Percentiles rank a stretch among this genome's conserved stretches.
phyloP scores from a whole-genome alignment of 2,888 invertebrate species.

The Odiellus spinosus region DNA sequence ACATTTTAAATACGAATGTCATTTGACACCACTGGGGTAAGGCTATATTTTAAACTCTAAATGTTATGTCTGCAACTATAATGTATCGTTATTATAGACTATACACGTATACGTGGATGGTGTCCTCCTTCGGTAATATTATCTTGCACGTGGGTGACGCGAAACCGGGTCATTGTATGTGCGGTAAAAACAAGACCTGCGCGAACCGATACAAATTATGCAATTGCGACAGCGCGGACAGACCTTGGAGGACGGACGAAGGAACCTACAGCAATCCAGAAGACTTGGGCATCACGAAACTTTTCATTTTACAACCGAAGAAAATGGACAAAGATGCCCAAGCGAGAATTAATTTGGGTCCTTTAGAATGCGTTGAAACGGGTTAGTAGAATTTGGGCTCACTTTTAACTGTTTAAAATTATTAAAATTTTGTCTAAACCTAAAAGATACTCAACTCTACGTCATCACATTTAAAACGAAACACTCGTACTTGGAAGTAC shows the following conservation, averaged over 20 bases:
- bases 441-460: slow-evolving; percentile 70
- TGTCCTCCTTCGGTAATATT: slow-evolving; percentile 16
- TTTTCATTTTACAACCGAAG: slow-evolving; percentile 75
- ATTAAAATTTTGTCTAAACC: slow-evolving; percentile 8
- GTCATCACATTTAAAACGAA: slow-evolving; percentile 87
- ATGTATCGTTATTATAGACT: too few relatives aligned
- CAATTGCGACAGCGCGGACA: slow-evolving; percentile 64
- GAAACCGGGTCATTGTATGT: slow-evolving; percentile 37
- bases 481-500: slow-evolving; percentile 79
- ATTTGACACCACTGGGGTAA: slow-evolving; percentile 61
- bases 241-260: slow-evolving; percentile 76
- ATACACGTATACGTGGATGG: slow-evolving; percentile 21
- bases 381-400: slow-evolving; percentile 42
- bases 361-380: slow-evolving; percentile 83
- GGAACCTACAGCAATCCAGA: slow-evolving; percentile 62
- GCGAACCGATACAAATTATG: slow-evolving; percentile 65
- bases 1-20: slow-evolving; percentile 76
- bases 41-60: slow-evolving; percentile 39
- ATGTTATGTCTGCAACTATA: background rate
- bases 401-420: background rate
- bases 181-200: slow-evolving; percentile 57
- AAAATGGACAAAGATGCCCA: slow-evolving; percentile 65
- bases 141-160: slow-evolving; percentile 41
- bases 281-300: slow-evolving; percentile 73
- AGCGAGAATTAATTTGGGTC: slow-evolving; percentile 73